These are phyloP conservation scores for Cyclopterus lumpus DNA, from an alignment of 2,797 vertebrate species.

Conservation along the genomic window DNA sequence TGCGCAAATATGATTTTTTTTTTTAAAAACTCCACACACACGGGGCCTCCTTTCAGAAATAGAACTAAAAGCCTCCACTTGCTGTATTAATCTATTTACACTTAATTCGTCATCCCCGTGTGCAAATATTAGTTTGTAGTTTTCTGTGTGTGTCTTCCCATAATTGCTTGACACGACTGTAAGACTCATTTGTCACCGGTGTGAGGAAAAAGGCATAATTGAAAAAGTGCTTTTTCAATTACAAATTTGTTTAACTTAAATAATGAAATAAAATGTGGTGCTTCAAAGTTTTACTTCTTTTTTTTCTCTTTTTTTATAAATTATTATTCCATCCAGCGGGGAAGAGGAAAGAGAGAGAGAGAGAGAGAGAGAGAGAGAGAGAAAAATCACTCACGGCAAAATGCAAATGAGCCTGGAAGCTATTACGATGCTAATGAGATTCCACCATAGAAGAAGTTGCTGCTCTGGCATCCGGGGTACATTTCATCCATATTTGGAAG, in stretches of 20 bases:
- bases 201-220: constrained; percentile 77
- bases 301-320: constrained; percentile 43
- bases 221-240: constrained; percentile 86
- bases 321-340: constrained; percentile 77
- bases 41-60: constrained; percentile 55
- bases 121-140: constrained; percentile 80
- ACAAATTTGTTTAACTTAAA: constrained; percentile 85
- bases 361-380: constrained; percentile 48
- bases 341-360: constrained; percentile 60
- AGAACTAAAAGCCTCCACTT: constrained; percentile 65
- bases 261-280: constrained; percentile 82
- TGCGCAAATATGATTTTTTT: constrained; percentile 48
- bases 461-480: constrained; percentile 81
- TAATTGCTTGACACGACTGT: constrained; percentile 77
- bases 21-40: constrained; percentile 43
- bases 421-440: constrained; percentile 91
- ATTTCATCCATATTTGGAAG: constrained; percentile 86
- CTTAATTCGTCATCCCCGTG: constrained; percentile 74
- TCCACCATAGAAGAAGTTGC: constrained; percentile 86
- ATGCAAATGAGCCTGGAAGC: constrained; percentile 90
- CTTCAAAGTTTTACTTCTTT: constrained; percentile 81
- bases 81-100: constrained; percentile 74
- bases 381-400: constrained; percentile 85
- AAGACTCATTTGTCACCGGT: constrained; percentile 78
- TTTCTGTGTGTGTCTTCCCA: constrained; percentile 66